Evolutionary conservation across 2,888 invertebrate species (phyloP).

Genomic region (Drosophila ochracea): DNA sequence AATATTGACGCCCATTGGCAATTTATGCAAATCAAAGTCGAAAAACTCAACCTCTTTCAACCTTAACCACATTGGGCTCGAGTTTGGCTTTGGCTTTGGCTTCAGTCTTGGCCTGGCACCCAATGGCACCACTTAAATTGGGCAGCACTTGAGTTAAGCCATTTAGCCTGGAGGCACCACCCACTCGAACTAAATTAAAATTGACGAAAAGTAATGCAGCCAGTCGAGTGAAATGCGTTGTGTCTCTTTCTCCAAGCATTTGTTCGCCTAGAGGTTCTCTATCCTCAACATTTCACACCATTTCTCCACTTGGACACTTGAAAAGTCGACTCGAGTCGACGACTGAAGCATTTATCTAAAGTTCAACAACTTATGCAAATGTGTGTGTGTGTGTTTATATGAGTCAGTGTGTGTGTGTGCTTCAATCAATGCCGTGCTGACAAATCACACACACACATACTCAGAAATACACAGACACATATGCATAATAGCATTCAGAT

Average conservation of each 20-base stretch:
- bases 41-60: constrained; percentile 41
- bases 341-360: constrained; percentile 65
- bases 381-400: constrained; percentile 42
- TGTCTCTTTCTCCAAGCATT: constrained; percentile 43
- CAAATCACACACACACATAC: constrained; percentile 26
- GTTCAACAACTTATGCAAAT: constrained; percentile 78
- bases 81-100: constrained; percentile 6
- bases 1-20: constrained; percentile 66
- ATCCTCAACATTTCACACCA: background rate
- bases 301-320: constrained; percentile 24
- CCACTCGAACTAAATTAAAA: constrained; percentile 65
- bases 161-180: constrained; percentile 48
- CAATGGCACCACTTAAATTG: constrained; percentile 55
- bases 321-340: constrained; percentile 18
- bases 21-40: constrained; percentile 73
- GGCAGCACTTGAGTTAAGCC: constrained; percentile 59
- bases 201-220: constrained; percentile 55
- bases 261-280: constrained; percentile 35
- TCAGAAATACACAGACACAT: constrained; percentile 16
- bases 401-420: constrained; percentile 42
- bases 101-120: constrained; percentile 34
- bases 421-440: constrained; percentile 67
- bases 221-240: constrained; percentile 42
- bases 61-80: constrained; percentile 28
- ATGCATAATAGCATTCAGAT: constrained; percentile 41